Evolutionary conservation across 2,113 vertebrate genomes (phyloP).

Genomic region (Tylochromis polylepis): DNA sequence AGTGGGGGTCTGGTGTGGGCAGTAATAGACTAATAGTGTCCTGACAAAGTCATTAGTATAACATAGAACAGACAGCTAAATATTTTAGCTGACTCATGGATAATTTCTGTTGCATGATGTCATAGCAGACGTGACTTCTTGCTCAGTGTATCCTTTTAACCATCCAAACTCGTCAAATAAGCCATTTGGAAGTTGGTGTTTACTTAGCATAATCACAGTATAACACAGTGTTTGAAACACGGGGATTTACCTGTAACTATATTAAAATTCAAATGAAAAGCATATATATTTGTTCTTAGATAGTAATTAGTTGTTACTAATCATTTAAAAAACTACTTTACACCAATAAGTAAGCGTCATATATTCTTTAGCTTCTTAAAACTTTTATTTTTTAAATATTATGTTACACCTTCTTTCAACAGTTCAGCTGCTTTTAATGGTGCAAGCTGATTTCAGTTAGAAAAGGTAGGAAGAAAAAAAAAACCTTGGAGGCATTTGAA

Average conservation of each 20-base stretch:
- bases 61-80: background rate
- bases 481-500: background rate
- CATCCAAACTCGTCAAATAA: background rate
- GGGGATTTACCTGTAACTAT: background rate
- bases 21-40: background rate
- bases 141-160: background rate
- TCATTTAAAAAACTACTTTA: background rate
- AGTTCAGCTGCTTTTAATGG: background rate
- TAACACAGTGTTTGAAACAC: background rate
- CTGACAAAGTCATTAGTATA: constrained; percentile 34
- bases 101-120: background rate
- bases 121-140: background rate
- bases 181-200: background rate
- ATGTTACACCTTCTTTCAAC: background rate
- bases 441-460: background rate
- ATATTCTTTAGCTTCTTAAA: background rate
- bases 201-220: background rate
- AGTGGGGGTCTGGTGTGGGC: constrained; percentile 10
- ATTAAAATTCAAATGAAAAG: background rate
- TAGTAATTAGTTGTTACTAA: background rate
- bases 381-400: background rate
- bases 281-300: background rate
- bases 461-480: background rate
- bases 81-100: background rate
- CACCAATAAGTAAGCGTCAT: background rate